A percentile compares a stretch with the other conserved stretches of the same genome.
Evolutionary conservation across 37 sponge, comb jelly and placozoan genomes (phyloP).

Genomic region (Mnemiopsis leidyi): DNA sequence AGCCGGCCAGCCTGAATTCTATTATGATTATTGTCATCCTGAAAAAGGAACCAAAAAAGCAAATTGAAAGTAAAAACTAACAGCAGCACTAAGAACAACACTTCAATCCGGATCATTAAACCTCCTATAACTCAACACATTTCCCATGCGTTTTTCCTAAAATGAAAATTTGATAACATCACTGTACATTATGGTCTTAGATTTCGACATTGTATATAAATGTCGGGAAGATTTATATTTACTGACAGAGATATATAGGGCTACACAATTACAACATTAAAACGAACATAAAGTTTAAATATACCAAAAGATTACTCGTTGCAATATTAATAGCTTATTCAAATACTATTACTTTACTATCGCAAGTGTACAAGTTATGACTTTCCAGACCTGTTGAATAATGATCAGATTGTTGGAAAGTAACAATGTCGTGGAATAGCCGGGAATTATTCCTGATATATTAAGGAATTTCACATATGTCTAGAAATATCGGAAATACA

Average conservation of each 20-base stretch:
- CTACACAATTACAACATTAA: no score
- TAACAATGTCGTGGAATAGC: background rate
- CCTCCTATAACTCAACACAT: background rate
- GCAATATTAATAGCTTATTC: no score
- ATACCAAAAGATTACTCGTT: no score
- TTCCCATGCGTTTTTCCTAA: background rate
- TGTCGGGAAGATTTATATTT: no score
- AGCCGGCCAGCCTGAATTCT: no score
- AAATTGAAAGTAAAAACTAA: background rate
- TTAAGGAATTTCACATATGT: background rate
- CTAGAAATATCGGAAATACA: background rate
- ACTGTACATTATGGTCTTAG: no score
- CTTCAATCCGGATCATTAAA: background rate
- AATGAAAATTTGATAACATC: background rate
- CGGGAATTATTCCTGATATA: background rate
- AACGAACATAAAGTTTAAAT: no score
- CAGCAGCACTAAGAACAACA: background rate
- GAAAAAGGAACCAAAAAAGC: background rate
- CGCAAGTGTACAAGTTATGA: no score
- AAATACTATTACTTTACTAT: background rate
- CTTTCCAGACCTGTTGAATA: background rate
- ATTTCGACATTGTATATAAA: no score
- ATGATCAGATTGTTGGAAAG: background rate
- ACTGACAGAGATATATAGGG: no score
- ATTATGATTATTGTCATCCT: no score